These are phyloP conservation scores for Idaea biselata DNA, from an alignment of 2,888 invertebrate genomes.

Conservation along the genomic window DNA sequence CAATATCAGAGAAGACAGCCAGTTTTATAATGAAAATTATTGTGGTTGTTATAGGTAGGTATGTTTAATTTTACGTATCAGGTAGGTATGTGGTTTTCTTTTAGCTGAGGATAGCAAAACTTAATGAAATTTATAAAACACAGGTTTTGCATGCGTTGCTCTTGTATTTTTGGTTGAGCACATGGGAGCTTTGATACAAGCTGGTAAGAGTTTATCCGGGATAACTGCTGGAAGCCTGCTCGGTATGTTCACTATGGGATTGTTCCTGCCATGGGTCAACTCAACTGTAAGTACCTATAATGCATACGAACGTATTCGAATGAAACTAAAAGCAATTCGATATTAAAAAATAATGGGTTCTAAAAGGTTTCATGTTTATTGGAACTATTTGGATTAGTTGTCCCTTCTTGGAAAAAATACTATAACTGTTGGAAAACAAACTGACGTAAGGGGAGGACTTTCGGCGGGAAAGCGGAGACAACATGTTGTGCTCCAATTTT, in stretches of 20 bases:
- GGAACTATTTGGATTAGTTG: too few species aligned
- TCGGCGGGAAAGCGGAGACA: too few species aligned
- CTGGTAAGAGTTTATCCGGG: slow-evolving; percentile 85
- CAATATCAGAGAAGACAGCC: slow-evolving; percentile 83
- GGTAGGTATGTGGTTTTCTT: slow-evolving; percentile 11
- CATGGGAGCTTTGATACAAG: slow-evolving; percentile 85
- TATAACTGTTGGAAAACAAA: too few species aligned
- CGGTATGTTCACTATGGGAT: slow-evolving; percentile 85
- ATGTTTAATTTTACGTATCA: too few species aligned
- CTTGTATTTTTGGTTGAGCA: slow-evolving; percentile 87
- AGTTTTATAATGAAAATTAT: slow-evolving; percentile 86
- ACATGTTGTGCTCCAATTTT: too few species aligned
- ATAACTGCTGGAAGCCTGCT: slow-evolving; percentile 87
- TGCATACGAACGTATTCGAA: not conserved
- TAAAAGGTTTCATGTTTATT: too few species aligned
- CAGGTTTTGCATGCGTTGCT: slow-evolving; percentile 82
- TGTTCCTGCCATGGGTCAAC: slow-evolving; percentile 86
- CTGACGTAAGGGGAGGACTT: too few species aligned
- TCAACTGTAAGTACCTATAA: slow-evolving; percentile 72
- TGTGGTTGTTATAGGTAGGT: slow-evolving; percentile 81
- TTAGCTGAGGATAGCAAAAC: slow-evolving; percentile 1
- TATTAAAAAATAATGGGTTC: not conserved
- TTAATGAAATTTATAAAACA: slow-evolving; percentile 14
- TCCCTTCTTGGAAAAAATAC: too few species aligned
- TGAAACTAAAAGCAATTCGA: not conserved